phyloP scores from a whole-genome alignment of 2,113 vertebrate species.

The Mionectes macconnelli region DNA sequence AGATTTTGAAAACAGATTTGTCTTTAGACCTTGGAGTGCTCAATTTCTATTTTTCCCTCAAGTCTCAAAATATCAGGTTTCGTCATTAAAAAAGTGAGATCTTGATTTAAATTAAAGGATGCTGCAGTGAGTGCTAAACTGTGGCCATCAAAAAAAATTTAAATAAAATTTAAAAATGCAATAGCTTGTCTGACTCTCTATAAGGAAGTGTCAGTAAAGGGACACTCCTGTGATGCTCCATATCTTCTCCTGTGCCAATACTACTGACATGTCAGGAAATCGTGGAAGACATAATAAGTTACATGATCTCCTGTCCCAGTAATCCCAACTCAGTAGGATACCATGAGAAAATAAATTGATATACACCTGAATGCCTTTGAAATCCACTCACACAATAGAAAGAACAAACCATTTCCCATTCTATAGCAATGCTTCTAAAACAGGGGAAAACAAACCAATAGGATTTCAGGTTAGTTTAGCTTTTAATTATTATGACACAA shows the following conservation, averaged over 20 bases:
- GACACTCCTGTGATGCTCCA: background rate
- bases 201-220: background rate
- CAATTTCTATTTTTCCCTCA: background rate
- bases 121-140: background rate
- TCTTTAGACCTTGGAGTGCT: background rate
- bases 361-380: background rate
- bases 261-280: background rate
- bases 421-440: background rate
- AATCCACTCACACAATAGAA: background rate
- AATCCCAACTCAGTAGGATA: background rate
- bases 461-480: background rate
- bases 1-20: background rate
- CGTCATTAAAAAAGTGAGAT: background rate
- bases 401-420: background rate
- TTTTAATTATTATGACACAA: background rate
- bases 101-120: background rate
- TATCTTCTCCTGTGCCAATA: background rate
- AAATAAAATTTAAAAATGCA: background rate
- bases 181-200: background rate
- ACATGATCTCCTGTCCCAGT: background rate
- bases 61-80: background rate
- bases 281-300: background rate
- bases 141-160: background rate
- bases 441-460: background rate
- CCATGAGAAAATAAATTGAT: background rate